phyloP scores from a whole-genome alignment of 2,113 vertebrate genomes.

The Phoxinus phoxinus region DNA sequence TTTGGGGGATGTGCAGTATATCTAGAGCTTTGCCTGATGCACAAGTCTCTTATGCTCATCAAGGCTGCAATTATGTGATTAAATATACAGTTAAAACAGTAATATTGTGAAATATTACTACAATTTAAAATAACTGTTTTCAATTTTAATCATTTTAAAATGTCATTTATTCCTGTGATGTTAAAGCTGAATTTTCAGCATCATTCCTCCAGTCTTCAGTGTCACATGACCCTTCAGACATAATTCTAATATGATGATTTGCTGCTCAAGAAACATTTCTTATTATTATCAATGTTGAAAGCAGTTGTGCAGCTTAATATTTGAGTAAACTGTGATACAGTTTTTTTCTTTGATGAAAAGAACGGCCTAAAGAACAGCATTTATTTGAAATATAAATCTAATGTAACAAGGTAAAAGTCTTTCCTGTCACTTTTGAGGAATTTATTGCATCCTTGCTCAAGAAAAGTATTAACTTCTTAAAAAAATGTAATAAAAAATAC shows the following conservation, averaged over 20 bases:
- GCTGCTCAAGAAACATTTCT: too few relatives aligned
- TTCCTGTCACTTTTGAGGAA: too few relatives aligned
- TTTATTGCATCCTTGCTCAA: too few relatives aligned
- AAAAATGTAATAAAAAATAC: too few relatives aligned
- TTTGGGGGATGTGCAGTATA: background rate
- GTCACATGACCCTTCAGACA: background rate
- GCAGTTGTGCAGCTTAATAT: too few relatives aligned
- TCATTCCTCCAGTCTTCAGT: background rate
- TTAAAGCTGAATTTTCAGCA: background rate
- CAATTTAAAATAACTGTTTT: background rate
- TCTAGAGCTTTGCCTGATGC: background rate
- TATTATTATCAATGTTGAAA: too few relatives aligned
- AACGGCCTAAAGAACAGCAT: too few relatives aligned
- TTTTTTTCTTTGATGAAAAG: too few relatives aligned
- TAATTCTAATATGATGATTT: background rate
- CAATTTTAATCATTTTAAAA: background rate
- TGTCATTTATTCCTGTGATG: background rate
- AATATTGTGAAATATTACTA: background rate
- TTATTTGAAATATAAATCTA: too few relatives aligned
- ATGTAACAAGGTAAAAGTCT: too few relatives aligned
- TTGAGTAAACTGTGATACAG: too few relatives aligned
- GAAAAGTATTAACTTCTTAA: too few relatives aligned
- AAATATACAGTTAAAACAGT: background rate
- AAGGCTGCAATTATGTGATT: background rate
- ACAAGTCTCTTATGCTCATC: background rate